Evolutionary conservation across 2,888 invertebrate genomes (phyloP), one percentile per base, ranked within the genome.

Genomic region (Azorinus chamasolen): DNA sequence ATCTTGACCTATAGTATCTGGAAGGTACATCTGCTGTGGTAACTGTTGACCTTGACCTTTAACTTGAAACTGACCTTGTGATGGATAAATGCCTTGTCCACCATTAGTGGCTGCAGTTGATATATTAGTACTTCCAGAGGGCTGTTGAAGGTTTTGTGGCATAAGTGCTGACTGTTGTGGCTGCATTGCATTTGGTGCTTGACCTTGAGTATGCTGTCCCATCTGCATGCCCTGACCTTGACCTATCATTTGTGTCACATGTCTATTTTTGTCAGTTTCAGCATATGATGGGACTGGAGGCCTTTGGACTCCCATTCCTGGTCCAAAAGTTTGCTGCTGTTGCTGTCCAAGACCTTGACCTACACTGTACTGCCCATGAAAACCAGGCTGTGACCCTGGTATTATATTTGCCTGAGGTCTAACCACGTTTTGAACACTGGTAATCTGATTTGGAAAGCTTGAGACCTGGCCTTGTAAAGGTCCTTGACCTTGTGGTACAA

Each of bases 221-320:
- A 66, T 57, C 18, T 45, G 55, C 32, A 20, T 18, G 45, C 14
- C 5, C 32, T 62, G 62, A 27, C 22, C 65, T 53, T 62, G 72
- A 55, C 58, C 58, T 39, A 70, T 69, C 25, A 70, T 51, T 8
- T 55, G 61, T 10, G 75, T 57, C 12, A 46, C 27, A 25, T 59
- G 61, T 48, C 69, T 64, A 41, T 72, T 75, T 6, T 63, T 53
- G 10, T 50, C 37, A 50, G 73, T 65, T 12, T 73, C 68, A 57
- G 68, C n/a, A 20, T 71, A 72, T 20, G 24, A 18, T 61, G 73
- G 63, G 6, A 27, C 70, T 41, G 66, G 55, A 2, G 61, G 61
- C 45, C 57, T 45, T n/a, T 43, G 59, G 2, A 24, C 27, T 6
- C 32, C 12, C n/a, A 22, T 50, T 50, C 48, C 18, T 8, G n/a